Base-by-base conservation (phyloP, 1,140 invertebrate genomes). In the Diorhabda carinulata region DNA sequence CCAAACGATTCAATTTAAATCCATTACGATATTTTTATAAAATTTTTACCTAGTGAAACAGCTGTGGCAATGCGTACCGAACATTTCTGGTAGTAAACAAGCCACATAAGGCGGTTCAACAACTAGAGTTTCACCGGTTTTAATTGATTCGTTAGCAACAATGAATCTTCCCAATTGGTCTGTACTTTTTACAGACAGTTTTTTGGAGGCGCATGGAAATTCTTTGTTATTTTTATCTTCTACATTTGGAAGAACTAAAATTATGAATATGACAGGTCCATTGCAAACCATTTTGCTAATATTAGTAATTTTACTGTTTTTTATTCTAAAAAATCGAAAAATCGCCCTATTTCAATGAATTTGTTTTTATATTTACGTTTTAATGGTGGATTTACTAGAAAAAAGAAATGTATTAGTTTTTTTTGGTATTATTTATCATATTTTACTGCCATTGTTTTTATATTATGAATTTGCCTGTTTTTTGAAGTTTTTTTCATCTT, bases 51-150 rank as follows among this genome's bases (percentile, higher is more conserved):
- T 86, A 70, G 84, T 81, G 74, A 94, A 92, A 79, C 95, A 97
- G 76, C 94, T 87, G 69, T 92, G 88, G 78, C 95, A 97, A 79
- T 95, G 90, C 5, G 87, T 89, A 3, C 88, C 87, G 79, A 88
- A 91, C 78, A 86, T 88, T 44, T 90, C 87, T 0, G 89, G 86
- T 9, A 92, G 77, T 2, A 96, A 82, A 65, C 90, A 91, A 2
- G 91, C 88, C 3, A 89, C 89, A 72, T 89, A 90, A 2, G 94
- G 90, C 59, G 85, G 81, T 80, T 97, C 94, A 8, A 87, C 83
- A 4, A 91, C 80, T 43, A 95, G 78, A 6, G 87, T 84, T 75
- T 91, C 88, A 0, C 90, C 89, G 1, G 89, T 86, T 66, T 81
- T 80, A 43, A 93, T 83, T 3, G 81, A 73, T 25, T 83, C 75